These are phyloP conservation scores for Hestina assimilis DNA, from an alignment of 1,140 invertebrate genomes.

Conservation along the genomic window DNA sequence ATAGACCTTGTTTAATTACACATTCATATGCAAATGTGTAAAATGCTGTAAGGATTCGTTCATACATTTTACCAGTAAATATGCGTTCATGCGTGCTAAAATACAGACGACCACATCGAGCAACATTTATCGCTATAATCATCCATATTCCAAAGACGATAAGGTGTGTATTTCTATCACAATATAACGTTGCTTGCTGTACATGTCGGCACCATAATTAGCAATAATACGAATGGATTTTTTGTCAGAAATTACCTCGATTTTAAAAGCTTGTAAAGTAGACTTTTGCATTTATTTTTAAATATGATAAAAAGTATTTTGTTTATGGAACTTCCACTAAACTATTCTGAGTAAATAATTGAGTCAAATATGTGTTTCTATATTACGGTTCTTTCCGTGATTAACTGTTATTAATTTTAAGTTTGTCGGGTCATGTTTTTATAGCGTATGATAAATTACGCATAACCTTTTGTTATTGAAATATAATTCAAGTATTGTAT, in stretches of 20 bases:
- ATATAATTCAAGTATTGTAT: not conserved
- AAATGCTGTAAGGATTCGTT: conserved; percentile 65
- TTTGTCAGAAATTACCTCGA: conserved; percentile 48
- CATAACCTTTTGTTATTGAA: not conserved
- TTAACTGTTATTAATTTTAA: conserved; percentile 17
- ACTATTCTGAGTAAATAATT: conserved; percentile 1
- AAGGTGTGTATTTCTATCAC: not conserved
- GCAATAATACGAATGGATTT: conserved; percentile 63
- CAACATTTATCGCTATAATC: conserved; percentile 37
- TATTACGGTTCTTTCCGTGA: conserved; percentile 7
- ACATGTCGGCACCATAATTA: conserved; percentile 67
- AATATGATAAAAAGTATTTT: conserved; percentile 10
- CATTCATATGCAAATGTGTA: conserved; percentile 76
- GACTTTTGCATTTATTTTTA: conserved; percentile 35
- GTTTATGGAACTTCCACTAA: conserved; percentile 1
- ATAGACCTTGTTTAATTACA: conserved; percentile 60
- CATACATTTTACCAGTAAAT: conserved; percentile 53
- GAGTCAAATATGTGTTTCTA: not conserved
- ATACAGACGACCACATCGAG: conserved; percentile 25
- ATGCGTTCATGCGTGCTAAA: conserved; percentile 69
- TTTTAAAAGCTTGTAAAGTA: conserved; percentile 37
- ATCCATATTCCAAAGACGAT: not conserved
- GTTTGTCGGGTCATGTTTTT: too few species aligned
- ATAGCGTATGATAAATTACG: not conserved
- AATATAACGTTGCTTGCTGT: not conserved